A percentile compares a stretch with the other conserved stretches of the same genome.
phyloP scores from a whole-genome alignment of 2,113 vertebrate genomes.

The Solenodon paradoxus region DNA sequence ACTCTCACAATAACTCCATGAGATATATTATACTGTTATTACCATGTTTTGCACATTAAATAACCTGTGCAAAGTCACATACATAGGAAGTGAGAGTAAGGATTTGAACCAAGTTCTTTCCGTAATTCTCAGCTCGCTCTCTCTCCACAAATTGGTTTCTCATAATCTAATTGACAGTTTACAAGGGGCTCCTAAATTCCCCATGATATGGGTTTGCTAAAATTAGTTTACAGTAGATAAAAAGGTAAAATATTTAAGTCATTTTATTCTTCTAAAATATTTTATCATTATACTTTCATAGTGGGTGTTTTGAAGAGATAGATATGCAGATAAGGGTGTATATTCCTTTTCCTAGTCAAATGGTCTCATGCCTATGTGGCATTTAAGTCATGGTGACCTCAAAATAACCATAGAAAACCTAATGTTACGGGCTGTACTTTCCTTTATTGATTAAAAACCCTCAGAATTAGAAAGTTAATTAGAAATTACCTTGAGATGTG shows the following conservation, averaged over 20 bases:
- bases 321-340: neutral
- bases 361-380: neutral
- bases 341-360: neutral
- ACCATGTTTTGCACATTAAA: neutral
- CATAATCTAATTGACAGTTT: neutral
- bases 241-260: neutral
- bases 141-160: neutral
- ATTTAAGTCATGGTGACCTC: neutral
- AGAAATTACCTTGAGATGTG: slow-evolving; percentile 39
- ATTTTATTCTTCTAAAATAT: slow-evolving; percentile 36
- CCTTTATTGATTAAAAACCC: neutral
- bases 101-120: neutral
- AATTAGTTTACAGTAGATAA: neutral
- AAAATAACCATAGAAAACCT: neutral
- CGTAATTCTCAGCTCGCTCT: neutral
- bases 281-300: neutral
- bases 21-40: neutral
- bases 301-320: neutral
- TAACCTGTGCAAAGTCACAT: neutral
- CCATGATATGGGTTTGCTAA: neutral
- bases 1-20: neutral
- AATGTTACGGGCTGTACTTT: neutral
- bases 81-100: neutral
- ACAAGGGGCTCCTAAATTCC: neutral
- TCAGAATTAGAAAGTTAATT: slow-evolving; percentile 8